A percentile compares a stretch with the other conserved stretches of the same genome.
Evolutionary conservation across 2,113 vertebrate genomes (phyloP).

Genomic region (Pseudorasbora parva): DNA sequence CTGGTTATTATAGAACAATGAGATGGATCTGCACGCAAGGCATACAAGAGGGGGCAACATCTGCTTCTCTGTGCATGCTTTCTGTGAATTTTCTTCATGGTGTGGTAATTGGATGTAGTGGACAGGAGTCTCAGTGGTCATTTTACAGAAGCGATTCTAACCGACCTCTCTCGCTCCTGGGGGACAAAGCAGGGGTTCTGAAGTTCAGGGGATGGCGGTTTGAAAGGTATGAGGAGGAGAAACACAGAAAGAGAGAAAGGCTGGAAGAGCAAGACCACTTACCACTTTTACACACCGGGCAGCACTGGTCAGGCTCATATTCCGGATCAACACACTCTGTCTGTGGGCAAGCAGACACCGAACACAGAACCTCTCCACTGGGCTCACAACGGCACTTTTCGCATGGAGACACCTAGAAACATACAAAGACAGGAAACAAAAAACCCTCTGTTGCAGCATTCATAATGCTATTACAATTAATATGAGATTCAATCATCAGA

Average conservation of each 20-base stretch:
- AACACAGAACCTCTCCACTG: slow-evolving; percentile 93
- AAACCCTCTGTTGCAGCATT: neutral
- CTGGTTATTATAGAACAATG: slow-evolving; percentile 25
- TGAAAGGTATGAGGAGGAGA: slow-evolving; percentile 7
- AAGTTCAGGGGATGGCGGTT: neutral
- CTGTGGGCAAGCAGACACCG: slow-evolving; percentile 94
- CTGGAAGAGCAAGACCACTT: slow-evolving; percentile 57
- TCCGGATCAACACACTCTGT: slow-evolving; percentile 96
- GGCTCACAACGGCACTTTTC: slow-evolving; percentile 94
- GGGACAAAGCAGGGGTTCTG: slow-evolving; percentile 25
- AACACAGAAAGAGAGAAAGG: slow-evolving; percentile 8
- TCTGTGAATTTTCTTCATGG: slow-evolving; percentile 38
- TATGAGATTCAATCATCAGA: neutral
- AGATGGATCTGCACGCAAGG: slow-evolving; percentile 46
- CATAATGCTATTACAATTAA: neutral
- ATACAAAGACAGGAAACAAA: slow-evolving; percentile 40
- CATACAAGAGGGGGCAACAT: slow-evolving; percentile 7
- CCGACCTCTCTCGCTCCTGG: slow-evolving; percentile 36
- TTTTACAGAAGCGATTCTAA: slow-evolving; percentile 53
- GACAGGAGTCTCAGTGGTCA: slow-evolving; percentile 56
- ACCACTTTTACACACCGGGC: slow-evolving; percentile 98
- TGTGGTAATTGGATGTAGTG: slow-evolving; percentile 52
- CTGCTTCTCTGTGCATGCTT: slow-evolving; percentile 39
- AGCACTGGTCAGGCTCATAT: slow-evolving; percentile 97
- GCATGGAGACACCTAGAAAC: slow-evolving; percentile 91